Percentiles rank a stretch among this genome's conserved stretches.
Conservation (phyloP, 2,888 invertebrate genomes). For the Epinotia brunnichana region DNA sequence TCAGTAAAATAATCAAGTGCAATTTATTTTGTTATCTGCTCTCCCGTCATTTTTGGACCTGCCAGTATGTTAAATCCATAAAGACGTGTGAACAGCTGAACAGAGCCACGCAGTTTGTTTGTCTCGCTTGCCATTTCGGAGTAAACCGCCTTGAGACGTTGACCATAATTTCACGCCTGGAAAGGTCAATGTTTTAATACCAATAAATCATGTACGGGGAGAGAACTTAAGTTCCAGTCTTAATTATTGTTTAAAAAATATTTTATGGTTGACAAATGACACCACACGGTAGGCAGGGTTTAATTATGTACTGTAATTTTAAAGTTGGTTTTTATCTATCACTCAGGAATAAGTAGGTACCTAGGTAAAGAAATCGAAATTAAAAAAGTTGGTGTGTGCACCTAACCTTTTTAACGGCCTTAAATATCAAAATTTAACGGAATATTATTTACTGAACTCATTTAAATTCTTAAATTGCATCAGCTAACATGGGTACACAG, state of each 20-base stretch:
- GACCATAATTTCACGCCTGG: constrained; percentile 22
- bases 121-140: constrained; percentile 31
- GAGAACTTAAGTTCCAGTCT: constrained; percentile 1
- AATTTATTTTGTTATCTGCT: neutral
- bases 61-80: neutral
- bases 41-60: neutral
- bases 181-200: constrained; percentile 38
- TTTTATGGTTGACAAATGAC: neutral
- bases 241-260: constrained; percentile 2
- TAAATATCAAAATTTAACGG: no score
- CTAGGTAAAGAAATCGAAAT: no score
- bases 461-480: no score
- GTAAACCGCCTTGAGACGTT: constrained; percentile 8
- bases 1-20: no score
- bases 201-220: constrained; percentile 22
- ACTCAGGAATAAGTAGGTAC: no score
- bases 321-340: no score
- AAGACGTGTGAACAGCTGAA: neutral
- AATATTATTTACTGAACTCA: no score
- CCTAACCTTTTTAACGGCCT: no score
- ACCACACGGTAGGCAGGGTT: neutral
- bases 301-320: neutral
- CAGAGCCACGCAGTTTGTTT: constrained; percentile 6
- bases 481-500: no score
- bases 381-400: no score